Evolutionary conservation across 2,797 vertebrate species (phyloP).

Genomic region (Limnodromus scolopaceus): DNA sequence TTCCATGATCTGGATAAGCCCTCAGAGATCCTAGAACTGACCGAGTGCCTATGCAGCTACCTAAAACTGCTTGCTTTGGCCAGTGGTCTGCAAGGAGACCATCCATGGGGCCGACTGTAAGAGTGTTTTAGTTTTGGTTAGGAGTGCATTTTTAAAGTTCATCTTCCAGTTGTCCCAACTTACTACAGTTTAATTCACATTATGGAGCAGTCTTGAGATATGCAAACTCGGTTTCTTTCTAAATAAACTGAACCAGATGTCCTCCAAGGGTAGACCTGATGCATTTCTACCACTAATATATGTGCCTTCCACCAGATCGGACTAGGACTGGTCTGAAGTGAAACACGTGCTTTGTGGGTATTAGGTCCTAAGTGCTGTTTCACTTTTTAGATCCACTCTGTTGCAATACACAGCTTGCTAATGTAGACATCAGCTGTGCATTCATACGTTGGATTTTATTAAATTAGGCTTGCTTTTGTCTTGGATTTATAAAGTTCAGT

Average conservation of each 20-base stretch:
- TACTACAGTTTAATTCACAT: neutral
- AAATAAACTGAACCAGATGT: neutral
- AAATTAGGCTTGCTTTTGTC: neutral
- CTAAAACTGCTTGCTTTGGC: neutral
- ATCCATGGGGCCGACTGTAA: neutral
- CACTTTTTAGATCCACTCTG: neutral
- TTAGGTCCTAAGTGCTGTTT: neutral
- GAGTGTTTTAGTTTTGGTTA: neutral
- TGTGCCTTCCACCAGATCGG: neutral
- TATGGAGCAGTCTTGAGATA: neutral
- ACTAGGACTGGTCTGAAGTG: neutral
- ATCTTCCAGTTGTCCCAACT: neutral
- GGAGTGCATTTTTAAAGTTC: neutral
- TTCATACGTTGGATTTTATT: neutral
- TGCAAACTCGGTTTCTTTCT: neutral
- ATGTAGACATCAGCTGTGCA: neutral
- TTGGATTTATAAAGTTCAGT: neutral
- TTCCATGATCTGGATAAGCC: neutral
- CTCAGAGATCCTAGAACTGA: neutral
- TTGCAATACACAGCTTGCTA: neutral
- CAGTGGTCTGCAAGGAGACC: neutral
- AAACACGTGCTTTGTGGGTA: rapidly evolving
- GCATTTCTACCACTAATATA: neutral
- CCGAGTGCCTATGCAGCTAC: neutral
- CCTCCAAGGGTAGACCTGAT: neutral